Conservation (phyloP, 2,797 vertebrate species). For the Coluber constrictor region DNA sequence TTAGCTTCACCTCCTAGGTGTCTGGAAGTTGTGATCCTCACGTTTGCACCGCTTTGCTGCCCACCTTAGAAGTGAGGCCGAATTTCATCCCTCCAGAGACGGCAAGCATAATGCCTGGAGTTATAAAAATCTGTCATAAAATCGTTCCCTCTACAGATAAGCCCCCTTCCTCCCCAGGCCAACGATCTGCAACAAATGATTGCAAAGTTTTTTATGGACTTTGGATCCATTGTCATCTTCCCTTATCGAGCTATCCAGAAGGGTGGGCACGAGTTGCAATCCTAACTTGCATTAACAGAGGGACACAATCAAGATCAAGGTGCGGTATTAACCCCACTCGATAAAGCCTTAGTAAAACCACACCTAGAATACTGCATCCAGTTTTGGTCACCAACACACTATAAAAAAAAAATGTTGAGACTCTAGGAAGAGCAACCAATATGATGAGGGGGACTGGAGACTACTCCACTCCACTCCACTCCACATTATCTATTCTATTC, state of each 20-base stretch:
- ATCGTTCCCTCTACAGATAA: conserved; percentile 32
- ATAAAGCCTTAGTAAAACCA: no score
- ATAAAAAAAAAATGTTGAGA: no score
- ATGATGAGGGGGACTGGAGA: no score
- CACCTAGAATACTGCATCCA: no score
- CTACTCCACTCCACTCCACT: no score
- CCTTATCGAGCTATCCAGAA: no score
- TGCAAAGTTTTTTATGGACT: rapidly evolving
- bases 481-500: no score
- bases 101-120: conserved; percentile 49
- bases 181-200: background rate
- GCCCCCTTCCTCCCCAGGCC: conserved; percentile 13
- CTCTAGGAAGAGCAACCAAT: no score
- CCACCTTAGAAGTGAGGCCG: conserved; percentile 40
- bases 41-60: conserved; percentile 55
- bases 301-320: no score
- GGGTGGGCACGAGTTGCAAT: background rate
- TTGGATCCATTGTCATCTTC: background rate
- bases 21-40: conserved; percentile 35
- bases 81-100: conserved; percentile 44
- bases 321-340: no score
- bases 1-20: conserved; percentile 31
- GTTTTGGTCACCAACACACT: no score
- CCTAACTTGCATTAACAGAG: no score
- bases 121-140: conserved; percentile 56